Conservation (phyloP, 2,797 vertebrate genomes). For the Crocodylus rhombifer region DNA sequence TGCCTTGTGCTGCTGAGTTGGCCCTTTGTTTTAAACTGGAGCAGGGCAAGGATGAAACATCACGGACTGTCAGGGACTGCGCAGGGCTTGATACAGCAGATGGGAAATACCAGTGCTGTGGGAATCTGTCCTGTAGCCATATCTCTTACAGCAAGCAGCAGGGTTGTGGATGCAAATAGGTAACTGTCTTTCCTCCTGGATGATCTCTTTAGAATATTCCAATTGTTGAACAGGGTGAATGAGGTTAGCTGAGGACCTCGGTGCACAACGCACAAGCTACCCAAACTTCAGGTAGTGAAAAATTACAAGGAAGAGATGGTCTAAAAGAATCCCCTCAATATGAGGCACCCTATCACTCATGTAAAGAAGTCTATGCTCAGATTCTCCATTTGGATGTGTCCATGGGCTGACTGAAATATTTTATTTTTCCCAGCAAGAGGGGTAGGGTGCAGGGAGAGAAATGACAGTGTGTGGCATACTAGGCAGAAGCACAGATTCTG, state of each 20-base stretch:
- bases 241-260: no score
- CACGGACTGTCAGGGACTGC: not conserved
- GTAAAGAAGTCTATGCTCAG: not conserved
- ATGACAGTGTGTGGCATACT: no score
- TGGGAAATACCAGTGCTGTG: not conserved
- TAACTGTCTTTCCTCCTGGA: not conserved
- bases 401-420: no score
- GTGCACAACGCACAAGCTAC: no score
- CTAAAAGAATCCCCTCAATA: not conserved
- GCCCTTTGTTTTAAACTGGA: not conserved
- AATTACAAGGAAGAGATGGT: not conserved
- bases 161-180: not conserved
- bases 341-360: not conserved
- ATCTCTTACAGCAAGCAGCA: not conserved
- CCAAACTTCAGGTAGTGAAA: not conserved
- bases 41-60: not conserved
- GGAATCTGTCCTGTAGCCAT: not conserved
- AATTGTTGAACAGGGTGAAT: no score
- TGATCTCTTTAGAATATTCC: not conserved
- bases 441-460: not conserved
- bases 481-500: no score
- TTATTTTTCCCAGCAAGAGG: not conserved
- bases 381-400: no score
- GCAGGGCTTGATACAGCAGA: not conserved
- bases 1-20: not conserved